Evolutionary conservation across 2,888 invertebrate species (phyloP).

Genomic region (Oscheius sp.): DNA sequence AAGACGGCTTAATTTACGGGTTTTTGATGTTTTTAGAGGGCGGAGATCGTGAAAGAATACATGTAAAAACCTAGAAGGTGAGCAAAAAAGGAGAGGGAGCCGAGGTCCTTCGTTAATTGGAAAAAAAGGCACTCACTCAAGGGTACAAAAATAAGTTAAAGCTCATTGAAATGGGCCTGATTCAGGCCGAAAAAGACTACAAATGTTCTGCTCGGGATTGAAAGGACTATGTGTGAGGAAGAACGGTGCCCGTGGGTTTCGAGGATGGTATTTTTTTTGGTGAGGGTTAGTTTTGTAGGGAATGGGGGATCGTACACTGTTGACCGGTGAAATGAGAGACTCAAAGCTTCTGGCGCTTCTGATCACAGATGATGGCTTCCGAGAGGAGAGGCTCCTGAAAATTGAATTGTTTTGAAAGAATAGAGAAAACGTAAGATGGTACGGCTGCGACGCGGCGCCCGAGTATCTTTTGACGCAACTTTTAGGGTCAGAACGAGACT

Average conservation of each 20-base stretch:
- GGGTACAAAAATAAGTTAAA: constrained; percentile 4
- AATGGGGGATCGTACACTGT: constrained; percentile 5
- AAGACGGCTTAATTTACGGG: not conserved
- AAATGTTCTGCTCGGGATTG: not conserved
- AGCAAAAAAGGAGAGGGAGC: not conserved
- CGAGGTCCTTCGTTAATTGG: not conserved
- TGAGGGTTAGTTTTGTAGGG: not conserved
- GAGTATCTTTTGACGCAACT: not conserved
- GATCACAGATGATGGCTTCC: constrained; percentile 5
- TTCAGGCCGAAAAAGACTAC: not conserved
- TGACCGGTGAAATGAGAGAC: not conserved
- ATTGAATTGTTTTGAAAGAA: not conserved
- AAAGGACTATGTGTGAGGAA: not conserved
- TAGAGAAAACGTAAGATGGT: not conserved
- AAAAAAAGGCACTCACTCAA: not conserved
- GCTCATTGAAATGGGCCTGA: not conserved
- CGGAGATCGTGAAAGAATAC: constrained; percentile 1
- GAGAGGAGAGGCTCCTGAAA: not conserved
- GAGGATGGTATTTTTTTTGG: not conserved
- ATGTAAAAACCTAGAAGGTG: not conserved
- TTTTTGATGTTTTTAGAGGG: not conserved
- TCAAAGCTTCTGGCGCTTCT: constrained; percentile 22
- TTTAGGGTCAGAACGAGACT: not conserved
- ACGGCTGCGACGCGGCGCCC: not conserved
- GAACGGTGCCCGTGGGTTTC: not conserved